Conservation (phyloP, 2,888 invertebrate genomes). For the Philopedon plagiatum region DNA sequence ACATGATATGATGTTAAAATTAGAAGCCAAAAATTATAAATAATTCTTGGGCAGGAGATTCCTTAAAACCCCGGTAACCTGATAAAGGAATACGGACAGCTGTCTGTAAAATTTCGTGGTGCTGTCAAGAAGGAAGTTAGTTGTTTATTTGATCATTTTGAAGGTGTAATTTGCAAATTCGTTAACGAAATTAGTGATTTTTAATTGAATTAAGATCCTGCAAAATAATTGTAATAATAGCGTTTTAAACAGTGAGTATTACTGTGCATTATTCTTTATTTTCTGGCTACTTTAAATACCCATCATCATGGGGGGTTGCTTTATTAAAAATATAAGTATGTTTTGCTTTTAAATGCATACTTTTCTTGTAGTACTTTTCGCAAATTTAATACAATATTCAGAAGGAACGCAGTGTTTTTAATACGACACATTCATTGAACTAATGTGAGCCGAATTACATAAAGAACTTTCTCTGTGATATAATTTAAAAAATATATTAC, state of each 20-base stretch:
- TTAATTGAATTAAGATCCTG: background rate
- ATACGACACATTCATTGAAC: background rate
- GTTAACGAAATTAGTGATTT: constrained; percentile 10
- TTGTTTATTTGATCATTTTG: constrained; percentile 25
- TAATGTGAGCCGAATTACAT: constrained; percentile 8
- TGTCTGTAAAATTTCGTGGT: constrained; percentile 1
- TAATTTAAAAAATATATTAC: background rate
- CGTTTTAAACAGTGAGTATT: background rate
- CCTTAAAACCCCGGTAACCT: no score
- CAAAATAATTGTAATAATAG: background rate
- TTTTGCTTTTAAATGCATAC: background rate
- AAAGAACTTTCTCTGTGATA: constrained; percentile 32
- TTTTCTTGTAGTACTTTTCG: background rate
- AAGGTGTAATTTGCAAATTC: constrained; percentile 20
- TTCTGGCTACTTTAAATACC: background rate
- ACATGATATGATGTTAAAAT: no score
- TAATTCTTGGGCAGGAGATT: no score
- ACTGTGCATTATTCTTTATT: background rate
- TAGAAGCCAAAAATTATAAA: no score
- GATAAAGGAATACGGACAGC: constrained; percentile 10
- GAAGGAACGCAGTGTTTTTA: background rate
- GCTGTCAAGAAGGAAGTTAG: constrained; percentile 17
- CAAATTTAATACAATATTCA: background rate
- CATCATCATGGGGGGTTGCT: background rate
- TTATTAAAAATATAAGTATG: constrained; percentile 1